Conservation (phyloP, 2,113 vertebrate species). For the Alaudala cheleensis region DNA sequence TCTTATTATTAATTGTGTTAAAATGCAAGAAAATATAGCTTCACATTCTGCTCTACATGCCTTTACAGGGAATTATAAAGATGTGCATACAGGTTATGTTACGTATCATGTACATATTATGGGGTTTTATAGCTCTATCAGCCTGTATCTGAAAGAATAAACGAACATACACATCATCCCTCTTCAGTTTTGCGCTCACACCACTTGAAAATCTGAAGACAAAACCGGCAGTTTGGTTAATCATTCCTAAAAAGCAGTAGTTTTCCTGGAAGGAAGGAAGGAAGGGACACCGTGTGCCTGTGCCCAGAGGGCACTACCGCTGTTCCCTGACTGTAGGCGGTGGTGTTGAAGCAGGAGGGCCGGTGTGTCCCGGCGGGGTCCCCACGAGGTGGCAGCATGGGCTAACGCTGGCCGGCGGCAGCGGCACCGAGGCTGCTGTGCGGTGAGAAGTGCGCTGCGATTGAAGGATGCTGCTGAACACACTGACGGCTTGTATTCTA, state of each 20-base stretch:
- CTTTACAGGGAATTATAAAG: background rate
- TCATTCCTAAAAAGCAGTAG: background rate
- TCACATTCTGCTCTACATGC: background rate
- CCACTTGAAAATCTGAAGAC: background rate
- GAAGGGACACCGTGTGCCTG: background rate
- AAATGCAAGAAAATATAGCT: background rate
- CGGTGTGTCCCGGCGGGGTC: background rate
- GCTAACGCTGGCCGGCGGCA: background rate
- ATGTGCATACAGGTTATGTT: background rate
- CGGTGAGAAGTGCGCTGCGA: accelerated
- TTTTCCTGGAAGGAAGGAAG: background rate
- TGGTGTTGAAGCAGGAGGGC: accelerated
- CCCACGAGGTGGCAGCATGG: slow-evolving; percentile 48
- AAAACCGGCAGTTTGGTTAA: background rate
- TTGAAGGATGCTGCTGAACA: background rate
- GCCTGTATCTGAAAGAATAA: background rate
- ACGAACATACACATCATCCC: background rate
- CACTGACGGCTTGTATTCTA: no score
- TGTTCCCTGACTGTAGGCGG: accelerated
- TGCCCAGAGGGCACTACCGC: background rate
- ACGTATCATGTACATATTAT: accelerated
- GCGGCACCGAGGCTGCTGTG: background rate
- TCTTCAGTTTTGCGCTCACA: background rate
- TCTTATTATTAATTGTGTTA: background rate
- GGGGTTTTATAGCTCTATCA: background rate